A percentile compares a stretch with the other conserved stretches of the same genome.
phyloP scores from a whole-genome alignment of 2,888 invertebrate genomes.

The Eremobia ochroleuca region DNA sequence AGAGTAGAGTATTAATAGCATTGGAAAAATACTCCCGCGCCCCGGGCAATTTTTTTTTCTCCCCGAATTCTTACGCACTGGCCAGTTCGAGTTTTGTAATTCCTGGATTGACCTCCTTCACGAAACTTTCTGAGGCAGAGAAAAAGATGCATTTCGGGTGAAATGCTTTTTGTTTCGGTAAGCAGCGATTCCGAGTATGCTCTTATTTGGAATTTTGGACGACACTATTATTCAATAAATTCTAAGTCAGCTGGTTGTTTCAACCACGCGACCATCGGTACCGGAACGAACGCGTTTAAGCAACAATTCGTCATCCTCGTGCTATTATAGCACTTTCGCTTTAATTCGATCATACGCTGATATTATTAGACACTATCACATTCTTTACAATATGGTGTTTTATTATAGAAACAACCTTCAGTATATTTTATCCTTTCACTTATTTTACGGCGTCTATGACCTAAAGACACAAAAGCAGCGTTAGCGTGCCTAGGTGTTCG shows the following conservation, averaged over 20 bases:
- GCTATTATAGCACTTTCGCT: slow-evolving; percentile 51
- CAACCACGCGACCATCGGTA: slow-evolving; percentile 13
- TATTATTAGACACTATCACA: slow-evolving; percentile 35
- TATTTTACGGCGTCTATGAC: slow-evolving; percentile 14
- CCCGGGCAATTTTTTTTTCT: neutral
- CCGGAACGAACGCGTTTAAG: slow-evolving; percentile 47
- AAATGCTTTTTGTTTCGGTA: neutral
- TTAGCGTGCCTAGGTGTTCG: neutral
- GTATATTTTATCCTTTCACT: slow-evolving; percentile 43
- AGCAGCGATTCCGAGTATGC: neutral
- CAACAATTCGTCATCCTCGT: slow-evolving; percentile 44
- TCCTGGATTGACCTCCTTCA: slow-evolving; percentile 22
- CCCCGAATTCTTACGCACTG: neutral
- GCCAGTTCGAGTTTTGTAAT: neutral
- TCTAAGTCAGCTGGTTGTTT: slow-evolving; percentile 17
- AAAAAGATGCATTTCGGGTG: neutral
- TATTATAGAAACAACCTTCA: slow-evolving; percentile 38
- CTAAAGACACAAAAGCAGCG: slow-evolving; percentile 1
- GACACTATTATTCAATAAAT: neutral
- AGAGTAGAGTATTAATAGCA: neutral
- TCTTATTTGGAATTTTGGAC: neutral
- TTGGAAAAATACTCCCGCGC: neutral
- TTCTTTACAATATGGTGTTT: slow-evolving; percentile 15
- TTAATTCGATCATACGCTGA: slow-evolving; percentile 31
- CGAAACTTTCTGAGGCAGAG: neutral